phyloP scores from a whole-genome alignment of 2,888 invertebrate genomes.

The Drosophila colorata region DNA sequence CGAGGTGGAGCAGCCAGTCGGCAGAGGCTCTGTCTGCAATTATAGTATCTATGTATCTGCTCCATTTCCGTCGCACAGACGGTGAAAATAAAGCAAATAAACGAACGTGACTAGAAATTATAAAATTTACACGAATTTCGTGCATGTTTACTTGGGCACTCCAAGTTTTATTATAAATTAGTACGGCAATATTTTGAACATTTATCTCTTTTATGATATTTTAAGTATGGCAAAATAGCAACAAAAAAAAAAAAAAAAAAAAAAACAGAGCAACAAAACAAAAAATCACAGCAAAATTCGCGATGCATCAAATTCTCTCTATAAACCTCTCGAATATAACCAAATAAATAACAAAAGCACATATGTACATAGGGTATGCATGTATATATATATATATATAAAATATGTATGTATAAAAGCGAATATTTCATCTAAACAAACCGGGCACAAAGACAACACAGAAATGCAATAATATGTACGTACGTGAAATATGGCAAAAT shows the following conservation, averaged over 20 bases:
- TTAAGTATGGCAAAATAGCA: constrained; percentile 14
- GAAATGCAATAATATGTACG: constrained; percentile 1
- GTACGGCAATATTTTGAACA: constrained; percentile 14
- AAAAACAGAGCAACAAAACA: not conserved
- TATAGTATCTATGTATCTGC: not conserved
- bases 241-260: not conserved
- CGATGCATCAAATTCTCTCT: constrained; percentile 16
- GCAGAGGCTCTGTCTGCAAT: not conserved
- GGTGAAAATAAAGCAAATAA: constrained; percentile 54
- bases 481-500: constrained; percentile 10
- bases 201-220: constrained; percentile 11
- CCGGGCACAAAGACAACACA: not conserved
- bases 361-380: not conserved
- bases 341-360: constrained; percentile 5
- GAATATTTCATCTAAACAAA: constrained; percentile 4
- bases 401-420: not conserved
- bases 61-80: not conserved
- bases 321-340: constrained; percentile 7
- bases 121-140: constrained; percentile 65
- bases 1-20: too few relatives aligned
- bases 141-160: constrained; percentile 50
- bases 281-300: constrained; percentile 10
- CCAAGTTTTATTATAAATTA: constrained; percentile 33
- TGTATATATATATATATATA: not conserved
- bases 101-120: constrained; percentile 70